Conservation (phyloP, 2,888 invertebrate genomes). For the Perithous albicinctus region DNA sequence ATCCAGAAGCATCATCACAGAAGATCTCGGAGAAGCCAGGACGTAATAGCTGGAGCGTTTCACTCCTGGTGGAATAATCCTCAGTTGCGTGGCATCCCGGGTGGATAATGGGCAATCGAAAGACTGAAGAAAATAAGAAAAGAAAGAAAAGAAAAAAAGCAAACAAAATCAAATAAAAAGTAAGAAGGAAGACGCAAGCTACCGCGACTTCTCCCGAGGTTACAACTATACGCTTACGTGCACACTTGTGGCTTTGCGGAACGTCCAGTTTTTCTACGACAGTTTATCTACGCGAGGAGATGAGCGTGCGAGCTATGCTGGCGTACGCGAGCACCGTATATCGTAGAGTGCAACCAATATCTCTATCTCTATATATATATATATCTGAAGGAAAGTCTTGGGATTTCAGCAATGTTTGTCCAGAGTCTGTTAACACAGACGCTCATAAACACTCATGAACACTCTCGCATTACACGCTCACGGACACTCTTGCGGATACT, state of each 20-base stretch:
- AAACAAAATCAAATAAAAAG: no score
- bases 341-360: neutral
- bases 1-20: conserved; percentile 35
- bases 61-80: conserved; percentile 46
- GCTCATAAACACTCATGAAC: no score
- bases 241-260: conserved; percentile 66
- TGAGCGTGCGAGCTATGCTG: conserved; percentile 46
- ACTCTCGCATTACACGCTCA: no score
- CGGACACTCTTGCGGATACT: no score
- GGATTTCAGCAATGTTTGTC: no score
- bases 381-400: no score
- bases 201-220: conserved; percentile 48
- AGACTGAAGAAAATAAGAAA: conserved; percentile 21
- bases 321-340: neutral
- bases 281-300: conserved; percentile 56
- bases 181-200: no score
- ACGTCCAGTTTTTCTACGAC: conserved; percentile 76
- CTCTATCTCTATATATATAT: no score
- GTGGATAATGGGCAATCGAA: conserved; percentile 56
- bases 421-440: no score
- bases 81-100: conserved; percentile 54
- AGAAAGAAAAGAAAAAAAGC: no score
- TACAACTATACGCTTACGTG: conserved; percentile 7
- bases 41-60: conserved; percentile 24
- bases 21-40: conserved; percentile 12